phyloP scores from a whole-genome alignment of 2,888 invertebrate genomes.

The Eugnorisma glareosa region DNA sequence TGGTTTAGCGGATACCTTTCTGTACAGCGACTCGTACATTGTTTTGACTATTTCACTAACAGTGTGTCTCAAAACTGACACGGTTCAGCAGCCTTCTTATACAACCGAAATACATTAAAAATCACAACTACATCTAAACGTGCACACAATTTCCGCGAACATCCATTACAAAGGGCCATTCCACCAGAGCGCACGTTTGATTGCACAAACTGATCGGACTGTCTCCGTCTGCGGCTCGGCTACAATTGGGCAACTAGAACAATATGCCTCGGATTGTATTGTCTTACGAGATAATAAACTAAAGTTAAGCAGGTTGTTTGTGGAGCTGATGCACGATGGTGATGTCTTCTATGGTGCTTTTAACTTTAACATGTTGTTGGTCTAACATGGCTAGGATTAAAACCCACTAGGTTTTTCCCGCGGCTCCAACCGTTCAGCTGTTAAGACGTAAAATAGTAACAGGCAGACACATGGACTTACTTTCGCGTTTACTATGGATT shows the following conservation, averaged over 20 bases:
- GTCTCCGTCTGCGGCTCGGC: slow-evolving; percentile 20
- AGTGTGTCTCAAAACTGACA: background rate
- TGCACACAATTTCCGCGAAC: slow-evolving; percentile 29
- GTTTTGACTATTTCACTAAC: background rate
- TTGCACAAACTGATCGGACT: slow-evolving; percentile 51
- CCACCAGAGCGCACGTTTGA: slow-evolving; percentile 54
- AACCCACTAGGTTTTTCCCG: no score
- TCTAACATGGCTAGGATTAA: no score
- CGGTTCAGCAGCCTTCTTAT: no score
- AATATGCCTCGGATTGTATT: slow-evolving; percentile 28
- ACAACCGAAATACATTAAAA: background rate
- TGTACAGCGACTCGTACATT: background rate
- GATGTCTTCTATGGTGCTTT: no score
- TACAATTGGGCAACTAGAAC: slow-evolving; percentile 55
- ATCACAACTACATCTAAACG: background rate
- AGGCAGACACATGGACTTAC: no score
- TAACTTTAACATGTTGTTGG: no score
- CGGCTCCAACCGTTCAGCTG: no score
- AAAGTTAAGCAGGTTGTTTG: slow-evolving; percentile 25
- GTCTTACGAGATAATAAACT: slow-evolving; percentile 26
- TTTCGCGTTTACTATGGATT: no score
- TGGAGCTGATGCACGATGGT: background rate
- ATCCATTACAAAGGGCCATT: slow-evolving; percentile 58
- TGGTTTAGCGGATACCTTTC: background rate
- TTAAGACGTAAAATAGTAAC: no score